Base-by-base conservation (phyloP, 2,797 vertebrate species). In the Pelochelys cantorii region DNA sequence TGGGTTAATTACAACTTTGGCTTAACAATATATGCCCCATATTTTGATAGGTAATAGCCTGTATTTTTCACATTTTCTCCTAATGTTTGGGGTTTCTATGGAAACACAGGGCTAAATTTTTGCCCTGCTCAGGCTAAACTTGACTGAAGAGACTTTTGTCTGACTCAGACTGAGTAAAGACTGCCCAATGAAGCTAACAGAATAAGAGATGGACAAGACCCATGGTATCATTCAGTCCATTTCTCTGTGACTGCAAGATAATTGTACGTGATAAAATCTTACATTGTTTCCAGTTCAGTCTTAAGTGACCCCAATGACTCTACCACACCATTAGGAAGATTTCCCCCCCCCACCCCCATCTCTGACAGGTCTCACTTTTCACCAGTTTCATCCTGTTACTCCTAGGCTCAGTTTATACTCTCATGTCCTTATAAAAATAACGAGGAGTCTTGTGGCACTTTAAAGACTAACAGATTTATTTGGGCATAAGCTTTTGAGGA, bases 61-160 rank as follows among this genome's bases (percentile, higher is more conserved):
- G 81, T 88, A 84, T 91, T 84, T 92, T 92, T 92, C 37, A 84
- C 78, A 92, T 88, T 88, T 92, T 81, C 53, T 81, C 42, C 11
- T 48, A 60, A 60, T 84, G 84, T 84, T 88, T 92, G 65, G 48
- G 80, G 53, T 84, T 84, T 88, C 55, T 78, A 56, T 85, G 55
- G 55, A 92, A 93, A 80, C 15, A 93, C 1, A 11, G 29, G 23
- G 5, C 9, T 54, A 90, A 87, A 80, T 93, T 85, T 93, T 91
- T 37, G 62, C 48, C 34, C 71, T 81, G 79, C 52, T 85, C 1
- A 59, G 29, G 12, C 54, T 93, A 91, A 91, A 59, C 6, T 85
- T 91, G 79, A 90, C 29, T 80, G 65, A 93, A 52, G 79, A 84
- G 87, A 91, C 53, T 82, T 54, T 77, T 81, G 80, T 75, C 78